phyloP scores from a whole-genome alignment of 1,140 invertebrate genomes.

The Drosophila cardini region DNA sequence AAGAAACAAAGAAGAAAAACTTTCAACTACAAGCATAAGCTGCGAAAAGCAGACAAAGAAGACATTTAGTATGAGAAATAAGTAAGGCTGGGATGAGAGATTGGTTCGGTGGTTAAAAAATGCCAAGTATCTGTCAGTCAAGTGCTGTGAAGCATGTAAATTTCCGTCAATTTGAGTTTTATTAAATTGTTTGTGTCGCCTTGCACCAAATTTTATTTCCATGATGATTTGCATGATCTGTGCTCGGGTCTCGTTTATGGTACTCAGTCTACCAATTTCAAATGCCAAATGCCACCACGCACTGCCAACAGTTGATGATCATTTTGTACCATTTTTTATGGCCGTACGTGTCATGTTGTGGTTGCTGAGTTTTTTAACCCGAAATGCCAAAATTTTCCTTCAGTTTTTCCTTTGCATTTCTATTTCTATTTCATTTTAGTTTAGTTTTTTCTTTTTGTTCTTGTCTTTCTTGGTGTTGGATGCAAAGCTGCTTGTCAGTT shows the following conservation, averaged over 20 bases:
- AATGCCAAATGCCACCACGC: conserved; percentile 30
- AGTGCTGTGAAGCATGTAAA: conserved; percentile 68
- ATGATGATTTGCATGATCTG: conserved; percentile 76
- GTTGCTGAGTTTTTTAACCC: conserved; percentile 7
- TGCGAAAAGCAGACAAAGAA: conserved; percentile 69
- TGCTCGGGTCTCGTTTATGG: conserved; percentile 28
- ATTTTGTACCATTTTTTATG: conserved; percentile 49
- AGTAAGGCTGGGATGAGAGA: not conserved
- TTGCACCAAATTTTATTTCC: conserved; percentile 71
- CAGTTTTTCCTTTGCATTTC: conserved; percentile 7
- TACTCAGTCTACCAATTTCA: not conserved
- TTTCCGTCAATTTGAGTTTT: conserved; percentile 74
- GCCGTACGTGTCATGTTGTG: conserved; percentile 36
- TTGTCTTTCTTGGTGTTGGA: not conserved
- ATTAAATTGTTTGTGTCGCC: conserved; percentile 80
- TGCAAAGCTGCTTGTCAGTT: conserved; percentile 9
- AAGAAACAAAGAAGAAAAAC: conserved; percentile 40
- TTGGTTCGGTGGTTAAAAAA: conserved; percentile 14
- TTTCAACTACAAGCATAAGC: conserved; percentile 47
- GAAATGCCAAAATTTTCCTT: conserved; percentile 14
- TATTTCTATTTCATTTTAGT: conserved; percentile 13
- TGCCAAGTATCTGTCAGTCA: conserved; percentile 51
- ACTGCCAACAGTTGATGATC: conserved; percentile 31
- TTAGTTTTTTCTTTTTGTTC: not conserved
- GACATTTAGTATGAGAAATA: conserved; percentile 48